Evolutionary conservation across 2,888 invertebrate species (phyloP).

Genomic region (Acronicta aceris): DNA sequence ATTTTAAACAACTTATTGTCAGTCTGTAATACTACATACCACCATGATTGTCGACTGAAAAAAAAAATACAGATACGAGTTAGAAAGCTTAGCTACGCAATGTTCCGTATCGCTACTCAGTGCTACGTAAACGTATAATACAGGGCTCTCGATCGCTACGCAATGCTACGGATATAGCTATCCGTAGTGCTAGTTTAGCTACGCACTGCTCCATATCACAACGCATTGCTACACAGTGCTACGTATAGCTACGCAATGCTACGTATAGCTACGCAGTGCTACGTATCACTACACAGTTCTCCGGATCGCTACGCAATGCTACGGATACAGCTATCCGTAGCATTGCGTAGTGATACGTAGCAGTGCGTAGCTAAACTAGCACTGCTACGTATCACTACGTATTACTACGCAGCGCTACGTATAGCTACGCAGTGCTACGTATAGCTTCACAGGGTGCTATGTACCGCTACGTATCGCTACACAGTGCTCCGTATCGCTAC

Average conservation of each 20-base stretch:
- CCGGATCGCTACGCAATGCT: neutral
- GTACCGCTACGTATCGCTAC: neutral
- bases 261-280: too few species aligned
- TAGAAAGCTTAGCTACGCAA: neutral
- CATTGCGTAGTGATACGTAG: too few species aligned
- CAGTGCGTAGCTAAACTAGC: too few species aligned
- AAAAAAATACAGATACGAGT: slow-evolving; percentile 5
- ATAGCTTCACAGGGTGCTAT: too few species aligned
- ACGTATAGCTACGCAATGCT: too few species aligned
- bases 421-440: too few species aligned
- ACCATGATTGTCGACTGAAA: slow-evolving; percentile 64
- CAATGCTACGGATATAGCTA: too few species aligned
- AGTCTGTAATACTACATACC: slow-evolving; percentile 50
- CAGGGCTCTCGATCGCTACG: neutral
- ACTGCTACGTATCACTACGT: neutral
- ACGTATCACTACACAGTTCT: neutral
- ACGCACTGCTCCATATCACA: too few species aligned
- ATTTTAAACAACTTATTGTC: neutral
- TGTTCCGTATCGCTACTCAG: neutral
- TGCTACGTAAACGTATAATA: neutral
- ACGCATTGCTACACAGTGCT: neutral
- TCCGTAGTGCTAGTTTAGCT: too few species aligned
- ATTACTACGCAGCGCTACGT: too few species aligned
- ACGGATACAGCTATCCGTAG: too few species aligned
- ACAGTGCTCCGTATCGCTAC: too few species aligned